A percentile compares a stretch with the other conserved stretches of the same genome.
phyloP scores from a whole-genome alignment of 2,797 vertebrate species.

The Halcyon smyrnensis region DNA sequence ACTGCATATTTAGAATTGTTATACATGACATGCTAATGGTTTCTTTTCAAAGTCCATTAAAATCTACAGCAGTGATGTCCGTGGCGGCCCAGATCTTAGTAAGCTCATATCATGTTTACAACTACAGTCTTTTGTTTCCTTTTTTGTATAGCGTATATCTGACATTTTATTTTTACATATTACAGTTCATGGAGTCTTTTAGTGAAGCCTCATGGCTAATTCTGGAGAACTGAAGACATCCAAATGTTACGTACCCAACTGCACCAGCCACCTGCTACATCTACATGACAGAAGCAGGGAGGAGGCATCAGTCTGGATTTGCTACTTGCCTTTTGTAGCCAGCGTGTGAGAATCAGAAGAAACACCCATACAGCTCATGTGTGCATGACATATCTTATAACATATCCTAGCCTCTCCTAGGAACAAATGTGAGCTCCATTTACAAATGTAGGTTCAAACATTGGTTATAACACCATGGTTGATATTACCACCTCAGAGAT shows the following conservation, averaged over 20 bases:
- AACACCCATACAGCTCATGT: not conserved
- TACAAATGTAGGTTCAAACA: not conserved
- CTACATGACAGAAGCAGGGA: slow-evolving; percentile 33
- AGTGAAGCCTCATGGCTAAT: slow-evolving; percentile 36
- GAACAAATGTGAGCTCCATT: slow-evolving; percentile 37
- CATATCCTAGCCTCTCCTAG: not conserved
- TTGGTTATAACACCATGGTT: not conserved
- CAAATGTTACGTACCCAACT: not conserved
- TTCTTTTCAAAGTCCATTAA: slow-evolving; percentile 73
- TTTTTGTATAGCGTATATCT: slow-evolving; percentile 25
- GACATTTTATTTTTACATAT: slow-evolving; percentile 68
- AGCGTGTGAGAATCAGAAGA: not conserved
- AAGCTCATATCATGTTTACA: slow-evolving; percentile 54
- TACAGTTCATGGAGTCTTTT: not conserved
- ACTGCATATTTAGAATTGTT: slow-evolving; percentile 43
- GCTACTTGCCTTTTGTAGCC: slow-evolving; percentile 5
- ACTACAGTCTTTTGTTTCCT: slow-evolving; percentile 60
- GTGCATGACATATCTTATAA: not conserved
- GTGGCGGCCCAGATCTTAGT: not conserved
- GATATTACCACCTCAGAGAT: not conserved
- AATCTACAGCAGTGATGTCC: not conserved
- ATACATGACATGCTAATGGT: slow-evolving; percentile 14
- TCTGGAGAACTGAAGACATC: slow-evolving; percentile 34
- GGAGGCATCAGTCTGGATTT: not conserved
- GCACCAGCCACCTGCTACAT: slow-evolving; percentile 35